Conservation (phyloP, 2,888 invertebrate species). For the Xestia ashworthii region DNA sequence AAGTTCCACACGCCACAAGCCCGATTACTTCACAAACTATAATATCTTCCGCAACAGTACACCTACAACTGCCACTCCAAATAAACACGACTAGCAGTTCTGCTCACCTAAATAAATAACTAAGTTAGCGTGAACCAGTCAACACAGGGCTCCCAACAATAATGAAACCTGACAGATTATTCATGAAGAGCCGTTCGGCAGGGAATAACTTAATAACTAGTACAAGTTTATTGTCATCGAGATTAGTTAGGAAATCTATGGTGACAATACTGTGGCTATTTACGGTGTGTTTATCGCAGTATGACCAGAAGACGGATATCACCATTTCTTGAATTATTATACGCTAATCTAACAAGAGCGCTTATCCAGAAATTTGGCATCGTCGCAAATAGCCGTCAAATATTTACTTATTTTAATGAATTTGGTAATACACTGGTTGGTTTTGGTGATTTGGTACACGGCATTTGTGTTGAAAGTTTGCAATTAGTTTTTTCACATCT, state of each 20-base stretch:
- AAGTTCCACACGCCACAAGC: conserved; percentile 13
- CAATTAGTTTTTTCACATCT: no score
- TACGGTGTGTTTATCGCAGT: background rate
- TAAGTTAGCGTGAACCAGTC: conserved; percentile 37
- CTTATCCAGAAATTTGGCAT: no score
- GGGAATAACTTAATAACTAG: conserved; percentile 40
- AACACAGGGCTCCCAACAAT: conserved; percentile 38
- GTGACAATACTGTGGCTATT: conserved; percentile 12
- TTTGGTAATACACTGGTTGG: no score
- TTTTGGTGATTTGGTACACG: no score
- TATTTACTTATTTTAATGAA: no score
- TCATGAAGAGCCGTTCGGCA: conserved; percentile 52
- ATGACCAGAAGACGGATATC: background rate
- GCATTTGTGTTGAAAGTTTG: no score
- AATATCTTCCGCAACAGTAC: conserved; percentile 18
- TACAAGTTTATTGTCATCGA: conserved; percentile 24
- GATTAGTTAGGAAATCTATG: conserved; percentile 11
- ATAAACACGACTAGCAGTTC: conserved; percentile 42
- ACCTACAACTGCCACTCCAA: conserved; percentile 14
- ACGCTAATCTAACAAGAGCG: no score
- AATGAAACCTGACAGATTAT: conserved; percentile 55
- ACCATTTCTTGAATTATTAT: no score
- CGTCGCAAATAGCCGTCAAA: no score
- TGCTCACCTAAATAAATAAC: conserved; percentile 57
- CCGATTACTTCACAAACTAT: conserved; percentile 37